Conservation (phyloP, 2,797 vertebrate species). For the Otolemur crassicaudatus region DNA sequence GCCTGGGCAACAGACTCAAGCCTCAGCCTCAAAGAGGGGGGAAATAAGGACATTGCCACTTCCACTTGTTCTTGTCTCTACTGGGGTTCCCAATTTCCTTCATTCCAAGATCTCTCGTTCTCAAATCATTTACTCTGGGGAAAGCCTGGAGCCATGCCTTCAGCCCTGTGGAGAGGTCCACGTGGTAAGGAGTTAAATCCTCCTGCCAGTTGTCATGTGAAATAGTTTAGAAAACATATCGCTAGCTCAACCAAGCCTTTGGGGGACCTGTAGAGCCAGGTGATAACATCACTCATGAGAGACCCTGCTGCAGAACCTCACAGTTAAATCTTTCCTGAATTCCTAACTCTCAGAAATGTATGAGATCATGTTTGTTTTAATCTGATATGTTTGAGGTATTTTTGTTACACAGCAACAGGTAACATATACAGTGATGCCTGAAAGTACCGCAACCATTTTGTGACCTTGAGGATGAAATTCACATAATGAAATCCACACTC, state of each 20-base stretch:
- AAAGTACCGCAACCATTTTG: slow-evolving; percentile 4
- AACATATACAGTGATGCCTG: background rate
- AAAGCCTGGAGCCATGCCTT: background rate
- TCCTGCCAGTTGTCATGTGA: background rate
- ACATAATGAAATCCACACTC: background rate
- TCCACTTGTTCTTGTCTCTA: background rate
- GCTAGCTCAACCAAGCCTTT: background rate
- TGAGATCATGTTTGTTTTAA: slow-evolving; percentile 35
- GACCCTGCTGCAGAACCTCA: slow-evolving; percentile 23
- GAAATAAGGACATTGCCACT: background rate
- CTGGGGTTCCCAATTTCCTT: background rate
- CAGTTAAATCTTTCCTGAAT: background rate
- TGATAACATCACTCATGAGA: background rate
- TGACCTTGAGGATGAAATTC: background rate
- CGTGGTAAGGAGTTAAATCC: background rate
- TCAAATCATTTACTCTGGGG: background rate
- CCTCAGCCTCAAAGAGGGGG: background rate
- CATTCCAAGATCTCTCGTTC: too few species aligned
- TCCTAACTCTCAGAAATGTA: slow-evolving; percentile 1
- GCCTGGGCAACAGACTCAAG: background rate
- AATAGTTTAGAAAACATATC: slow-evolving; percentile 25
- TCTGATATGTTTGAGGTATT: background rate
- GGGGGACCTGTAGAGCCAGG: background rate
- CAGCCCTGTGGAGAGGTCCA: background rate
- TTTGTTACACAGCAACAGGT: slow-evolving; percentile 28